Evolutionary conservation across 2,888 invertebrate species (phyloP), one percentile per base, ranked within the genome.

Genomic region (Campoplex capitator): DNA sequence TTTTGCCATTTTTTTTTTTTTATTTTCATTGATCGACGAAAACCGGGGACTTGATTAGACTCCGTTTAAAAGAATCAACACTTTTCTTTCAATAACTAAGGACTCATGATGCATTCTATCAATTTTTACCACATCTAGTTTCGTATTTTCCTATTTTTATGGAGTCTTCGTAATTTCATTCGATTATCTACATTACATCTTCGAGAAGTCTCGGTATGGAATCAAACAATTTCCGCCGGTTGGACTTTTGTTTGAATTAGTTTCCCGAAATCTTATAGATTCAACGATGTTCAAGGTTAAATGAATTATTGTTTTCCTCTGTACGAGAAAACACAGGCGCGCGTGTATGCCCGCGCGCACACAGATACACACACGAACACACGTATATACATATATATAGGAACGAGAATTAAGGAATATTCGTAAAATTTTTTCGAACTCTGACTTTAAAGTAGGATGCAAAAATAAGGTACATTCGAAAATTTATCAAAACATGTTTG

Each of bases 381-480:
- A 89, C 88, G 88, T 86, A 89, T 86, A 76, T 58, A 75, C 65
- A 80, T 70, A 80, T 45, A 76, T 83, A 80, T 83, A 79, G 79
- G 67, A 84, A 76, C 54, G 79, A 82, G 70, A 85, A 77, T 65
- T 78, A 85, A 83, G 74, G 67, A 86, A 83, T 82, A 77, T 79
- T 84, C 68, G 54, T 83, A 67, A 88, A 28, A 76, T 56, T 81
- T 81, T 86, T 86, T 78, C 84, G 76, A 86, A 68, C 77, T 80
- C 77, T 77, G 80, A 79, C 76, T 76, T 45, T 81, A 81, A 77
- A 84, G 83, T 94, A 94, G 93, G 91, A 90, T 78, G 85, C 90
- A 92, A 92, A 89, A 67, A 91, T 91, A 91, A 93, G 89, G 86
- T 90, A 90, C 92, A 92, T 91, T 91, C 92, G 89, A 91, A 93